Evolutionary conservation across 2,888 invertebrate species (phyloP).

Genomic region (Agrochola lychnidis): DNA sequence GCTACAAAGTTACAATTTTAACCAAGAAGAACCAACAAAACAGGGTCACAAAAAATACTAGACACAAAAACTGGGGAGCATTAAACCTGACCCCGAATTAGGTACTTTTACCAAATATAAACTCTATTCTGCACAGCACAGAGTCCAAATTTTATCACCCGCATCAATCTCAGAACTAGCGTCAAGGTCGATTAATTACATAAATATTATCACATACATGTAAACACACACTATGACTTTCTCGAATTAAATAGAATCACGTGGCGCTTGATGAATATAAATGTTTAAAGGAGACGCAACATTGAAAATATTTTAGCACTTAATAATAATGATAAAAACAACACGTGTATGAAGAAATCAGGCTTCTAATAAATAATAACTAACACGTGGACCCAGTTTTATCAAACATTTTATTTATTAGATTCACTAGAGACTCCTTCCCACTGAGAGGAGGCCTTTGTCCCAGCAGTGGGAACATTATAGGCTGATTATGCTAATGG

Average conservation of each 20-base stretch:
- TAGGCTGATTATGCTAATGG: too few species aligned
- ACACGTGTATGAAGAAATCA: not conserved
- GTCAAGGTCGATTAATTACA: not conserved
- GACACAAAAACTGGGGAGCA: constrained; percentile 24
- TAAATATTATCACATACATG: not conserved
- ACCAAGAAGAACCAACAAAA: constrained; percentile 35
- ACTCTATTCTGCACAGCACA: not conserved
- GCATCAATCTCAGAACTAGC: constrained; percentile 4
- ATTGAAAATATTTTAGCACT: not conserved
- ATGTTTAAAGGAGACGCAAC: not conserved
- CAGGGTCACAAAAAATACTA: constrained; percentile 41
- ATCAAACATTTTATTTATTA: not conserved
- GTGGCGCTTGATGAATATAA: not conserved
- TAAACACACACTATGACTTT: constrained; percentile 29
- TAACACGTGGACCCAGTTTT: not conserved
- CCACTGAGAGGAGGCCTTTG: too few species aligned
- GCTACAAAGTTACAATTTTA: not conserved
- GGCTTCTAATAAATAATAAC: not conserved
- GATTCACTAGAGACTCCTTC: not conserved
- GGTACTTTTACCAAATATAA: not conserved
- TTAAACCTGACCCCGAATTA: not conserved
- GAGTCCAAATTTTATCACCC: not conserved
- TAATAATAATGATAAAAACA: constrained; percentile 1
- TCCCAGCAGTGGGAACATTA: too few species aligned
- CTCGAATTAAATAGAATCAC: constrained; percentile 4